These are phyloP conservation scores for Drosophila merina DNA, from an alignment of 2,888 invertebrate species.

Conservation along the genomic window DNA sequence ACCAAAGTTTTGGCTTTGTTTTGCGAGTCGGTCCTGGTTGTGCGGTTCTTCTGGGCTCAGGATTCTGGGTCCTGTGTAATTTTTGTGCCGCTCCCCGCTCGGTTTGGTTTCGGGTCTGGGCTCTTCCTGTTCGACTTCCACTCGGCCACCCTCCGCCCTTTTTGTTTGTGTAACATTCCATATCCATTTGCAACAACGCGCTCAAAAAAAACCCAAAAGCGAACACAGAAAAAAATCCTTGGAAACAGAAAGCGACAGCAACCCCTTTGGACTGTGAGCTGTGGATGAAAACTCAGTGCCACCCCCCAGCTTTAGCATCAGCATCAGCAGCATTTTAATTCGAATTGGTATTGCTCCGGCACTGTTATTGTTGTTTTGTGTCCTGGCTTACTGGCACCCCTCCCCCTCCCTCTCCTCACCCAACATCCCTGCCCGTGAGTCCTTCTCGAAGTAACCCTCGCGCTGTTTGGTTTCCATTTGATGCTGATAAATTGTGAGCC, in stretches of 20 bases:
- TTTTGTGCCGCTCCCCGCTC: slow-evolving; percentile 6
- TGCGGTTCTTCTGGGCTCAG: slow-evolving; percentile 33
- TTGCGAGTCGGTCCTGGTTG: slow-evolving; percentile 33
- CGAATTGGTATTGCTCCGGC: slow-evolving; percentile 72
- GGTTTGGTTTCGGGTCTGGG: slow-evolving; percentile 34
- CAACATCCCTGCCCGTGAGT: not conserved
- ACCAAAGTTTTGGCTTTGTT: slow-evolving; percentile 46
- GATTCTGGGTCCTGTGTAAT: slow-evolving; percentile 31
- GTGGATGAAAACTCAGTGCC: slow-evolving; percentile 1
- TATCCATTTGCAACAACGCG: slow-evolving; percentile 68
- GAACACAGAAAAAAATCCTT: slow-evolving; percentile 36
- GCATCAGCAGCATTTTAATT: slow-evolving; percentile 72
- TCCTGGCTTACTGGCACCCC: slow-evolving; percentile 38
- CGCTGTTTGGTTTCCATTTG: slow-evolving; percentile 75
- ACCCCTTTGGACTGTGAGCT: slow-evolving; percentile 48
- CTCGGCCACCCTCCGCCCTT: slow-evolving; percentile 39
- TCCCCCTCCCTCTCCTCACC: slow-evolving; percentile 10
- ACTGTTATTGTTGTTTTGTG: slow-evolving; percentile 62
- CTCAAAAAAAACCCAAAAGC: slow-evolving; percentile 20
- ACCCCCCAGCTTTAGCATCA: slow-evolving; percentile 10
- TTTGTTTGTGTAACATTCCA: slow-evolving; percentile 74
- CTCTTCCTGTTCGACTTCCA: slow-evolving; percentile 48
- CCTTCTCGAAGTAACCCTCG: slow-evolving; percentile 33
- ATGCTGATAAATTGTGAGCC: slow-evolving; percentile 76
- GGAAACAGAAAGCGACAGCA: slow-evolving; percentile 41